Evolutionary conservation across 1,140 invertebrate genomes (phyloP).

Genomic region (Cyphomyrmex costatus): DNA sequence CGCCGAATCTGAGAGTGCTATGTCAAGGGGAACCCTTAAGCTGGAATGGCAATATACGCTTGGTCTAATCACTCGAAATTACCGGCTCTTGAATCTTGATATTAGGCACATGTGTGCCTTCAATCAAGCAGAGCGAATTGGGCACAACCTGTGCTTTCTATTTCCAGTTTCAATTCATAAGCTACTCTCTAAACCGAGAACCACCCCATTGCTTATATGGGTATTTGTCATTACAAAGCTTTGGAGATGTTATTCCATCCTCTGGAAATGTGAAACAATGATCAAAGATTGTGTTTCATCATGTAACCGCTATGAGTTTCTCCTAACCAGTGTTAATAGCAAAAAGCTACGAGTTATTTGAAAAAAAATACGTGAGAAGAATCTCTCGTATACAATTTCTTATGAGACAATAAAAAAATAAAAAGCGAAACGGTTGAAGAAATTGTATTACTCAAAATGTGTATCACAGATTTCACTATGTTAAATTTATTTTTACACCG

Average conservation of each 20-base stretch:
- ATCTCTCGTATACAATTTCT: not conserved
- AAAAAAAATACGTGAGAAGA: constrained; percentile 14
- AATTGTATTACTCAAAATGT: not conserved
- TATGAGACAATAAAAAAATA: not conserved
- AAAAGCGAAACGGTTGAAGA: not conserved
- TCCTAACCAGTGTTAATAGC: too few species aligned
- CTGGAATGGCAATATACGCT: constrained; percentile 51
- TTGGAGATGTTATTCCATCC: constrained; percentile 33
- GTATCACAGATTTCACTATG: constrained; percentile 9
- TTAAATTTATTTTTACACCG: constrained; percentile 47
- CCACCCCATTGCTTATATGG: not conserved
- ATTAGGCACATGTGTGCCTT: constrained; percentile 57
- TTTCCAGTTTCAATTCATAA: constrained; percentile 35
- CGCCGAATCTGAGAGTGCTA: constrained; percentile 25
- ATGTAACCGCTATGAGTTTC: not conserved
- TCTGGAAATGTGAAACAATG: not conserved
- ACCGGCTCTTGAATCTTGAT: constrained; percentile 51
- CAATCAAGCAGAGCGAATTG: constrained; percentile 47
- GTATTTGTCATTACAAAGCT: constrained; percentile 1
- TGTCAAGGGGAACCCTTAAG: constrained; percentile 28
- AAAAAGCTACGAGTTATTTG: not conserved
- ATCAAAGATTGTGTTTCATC: not conserved
- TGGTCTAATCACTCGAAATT: constrained; percentile 69
- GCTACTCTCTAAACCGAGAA: constrained; percentile 26
- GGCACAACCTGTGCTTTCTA: constrained; percentile 35